Evolutionary conservation across 2,888 invertebrate species (phyloP), one percentile per base, ranked within the genome.

Genomic region (Tachina fera): DNA sequence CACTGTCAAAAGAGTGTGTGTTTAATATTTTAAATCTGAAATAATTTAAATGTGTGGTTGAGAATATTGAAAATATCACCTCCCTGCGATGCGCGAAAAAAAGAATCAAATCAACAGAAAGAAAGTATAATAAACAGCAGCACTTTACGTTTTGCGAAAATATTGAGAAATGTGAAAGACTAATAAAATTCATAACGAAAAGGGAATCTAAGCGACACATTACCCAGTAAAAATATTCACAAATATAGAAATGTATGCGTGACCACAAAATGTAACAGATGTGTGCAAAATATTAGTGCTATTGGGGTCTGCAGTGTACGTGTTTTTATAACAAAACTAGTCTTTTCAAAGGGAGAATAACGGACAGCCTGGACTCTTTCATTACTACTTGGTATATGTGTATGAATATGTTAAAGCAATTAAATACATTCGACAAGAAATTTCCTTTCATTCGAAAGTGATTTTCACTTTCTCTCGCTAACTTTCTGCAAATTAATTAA

Each of bases 91-190:
- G 68, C 63, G 80, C 63, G 22, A 65, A 82, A 78, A 53, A 22
- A 56, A 31, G 31, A 60, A 19, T 31, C 47, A 61, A 74, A 61
- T 53, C 22, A 31, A 31, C n/a, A 39, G 51, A 76, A 19, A 75
- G 39, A 56, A 72, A 83, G n/a, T 14, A 63, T 6, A 71, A 76
- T 58, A 60, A 45, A 16, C 41, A 51, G 45, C 53, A 63, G 53
- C 53, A 63, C 71, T 75, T 79, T 80, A 43, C 47, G 74, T 75
- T 65, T 75, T 80, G 80, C 72, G 74, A 84, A 85, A 74, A 79
- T 82, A 51, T 68, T 39, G 71, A 79, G 70, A 82, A 82, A 77
- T 61, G 22, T 61, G 45, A 80, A 80, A 80, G 60, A 56, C 63
- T 68, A 65, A 71, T 65, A 60, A 78, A 77, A 78, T 58, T 41